Conservation (phyloP, 2,888 invertebrate species). For the Mantis religiosa region DNA sequence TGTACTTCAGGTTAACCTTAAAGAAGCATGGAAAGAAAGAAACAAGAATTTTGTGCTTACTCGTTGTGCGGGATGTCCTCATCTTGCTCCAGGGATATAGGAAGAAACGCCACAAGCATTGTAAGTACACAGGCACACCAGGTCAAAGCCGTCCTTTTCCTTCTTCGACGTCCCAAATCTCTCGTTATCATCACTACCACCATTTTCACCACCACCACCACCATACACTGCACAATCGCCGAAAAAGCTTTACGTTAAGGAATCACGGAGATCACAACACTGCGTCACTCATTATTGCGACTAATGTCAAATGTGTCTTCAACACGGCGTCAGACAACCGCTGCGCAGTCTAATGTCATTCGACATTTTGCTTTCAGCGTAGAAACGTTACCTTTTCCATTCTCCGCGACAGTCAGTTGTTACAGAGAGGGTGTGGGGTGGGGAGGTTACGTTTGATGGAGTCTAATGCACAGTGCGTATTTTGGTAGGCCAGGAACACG, state of each 20-base stretch:
- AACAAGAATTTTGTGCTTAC: conserved; percentile 53
- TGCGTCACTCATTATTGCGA: neutral
- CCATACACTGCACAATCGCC: neutral
- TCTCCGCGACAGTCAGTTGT: neutral
- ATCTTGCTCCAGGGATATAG: conserved; percentile 66
- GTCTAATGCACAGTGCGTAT: neutral
- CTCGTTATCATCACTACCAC: neutral
- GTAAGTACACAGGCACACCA: neutral
- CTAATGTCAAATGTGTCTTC: neutral
- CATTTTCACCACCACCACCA: neutral
- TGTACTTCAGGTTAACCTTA: neutral
- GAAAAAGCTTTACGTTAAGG: neutral
- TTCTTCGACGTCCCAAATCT: neutral
- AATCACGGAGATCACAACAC: conserved; percentile 3
- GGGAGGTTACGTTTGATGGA: neutral
- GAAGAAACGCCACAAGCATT: conserved; percentile 37
- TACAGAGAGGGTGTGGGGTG: neutral
- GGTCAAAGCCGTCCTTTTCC: neutral
- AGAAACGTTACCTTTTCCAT: neutral
- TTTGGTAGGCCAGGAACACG: neutral
- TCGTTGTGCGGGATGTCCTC: conserved; percentile 88
- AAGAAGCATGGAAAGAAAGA: neutral
- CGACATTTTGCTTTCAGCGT: neutral
- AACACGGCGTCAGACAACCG: neutral
- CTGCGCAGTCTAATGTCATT: neutral